phyloP scores from a whole-genome alignment of 2,888 invertebrate genomes.

The Vannuccia rotundouncinata region DNA sequence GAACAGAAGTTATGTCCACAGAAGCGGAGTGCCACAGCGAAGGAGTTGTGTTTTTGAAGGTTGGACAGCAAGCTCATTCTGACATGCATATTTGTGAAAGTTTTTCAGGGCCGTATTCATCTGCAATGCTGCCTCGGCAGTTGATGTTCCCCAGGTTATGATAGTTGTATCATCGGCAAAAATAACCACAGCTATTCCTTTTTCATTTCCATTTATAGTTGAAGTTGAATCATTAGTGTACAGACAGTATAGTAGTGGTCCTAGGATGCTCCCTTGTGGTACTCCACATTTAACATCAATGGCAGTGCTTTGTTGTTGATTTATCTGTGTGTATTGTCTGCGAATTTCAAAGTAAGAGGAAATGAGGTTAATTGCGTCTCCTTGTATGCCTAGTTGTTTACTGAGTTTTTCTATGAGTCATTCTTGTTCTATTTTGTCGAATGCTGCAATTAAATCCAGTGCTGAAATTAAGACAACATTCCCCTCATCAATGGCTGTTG shows the following conservation, averaged over 20 bases:
- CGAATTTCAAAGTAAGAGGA: constrained; percentile 4
- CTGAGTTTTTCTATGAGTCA: constrained; percentile 14
- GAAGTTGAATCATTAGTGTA: not conserved
- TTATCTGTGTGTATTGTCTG: constrained; percentile 13
- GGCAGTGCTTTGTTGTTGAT: not conserved
- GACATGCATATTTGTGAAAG: constrained; percentile 13
- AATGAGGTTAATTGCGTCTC: not conserved
- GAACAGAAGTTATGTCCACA: not conserved
- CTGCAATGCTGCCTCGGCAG: not conserved
- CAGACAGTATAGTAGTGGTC: not conserved
- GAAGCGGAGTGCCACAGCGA: not conserved
- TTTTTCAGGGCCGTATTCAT: not conserved
- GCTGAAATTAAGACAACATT: not conserved
- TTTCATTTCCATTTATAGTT: not conserved
- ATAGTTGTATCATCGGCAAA: constrained; percentile 9
- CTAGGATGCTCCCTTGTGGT: constrained; percentile 18
- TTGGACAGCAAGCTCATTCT: constrained; percentile 13
- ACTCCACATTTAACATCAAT: not conserved
- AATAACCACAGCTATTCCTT: not conserved
- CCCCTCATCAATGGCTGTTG: not conserved
- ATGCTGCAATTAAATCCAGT: not conserved
- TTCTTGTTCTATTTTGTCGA: constrained; percentile 16
- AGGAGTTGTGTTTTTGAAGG: not conserved
- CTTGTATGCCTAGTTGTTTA: not conserved
- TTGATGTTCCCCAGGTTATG: constrained; percentile 19